Percentiles rank a stretch among this genome's conserved stretches.
phyloP scores from a whole-genome alignment of 2,888 invertebrate genomes.

The Zygogramma bicolorata region DNA sequence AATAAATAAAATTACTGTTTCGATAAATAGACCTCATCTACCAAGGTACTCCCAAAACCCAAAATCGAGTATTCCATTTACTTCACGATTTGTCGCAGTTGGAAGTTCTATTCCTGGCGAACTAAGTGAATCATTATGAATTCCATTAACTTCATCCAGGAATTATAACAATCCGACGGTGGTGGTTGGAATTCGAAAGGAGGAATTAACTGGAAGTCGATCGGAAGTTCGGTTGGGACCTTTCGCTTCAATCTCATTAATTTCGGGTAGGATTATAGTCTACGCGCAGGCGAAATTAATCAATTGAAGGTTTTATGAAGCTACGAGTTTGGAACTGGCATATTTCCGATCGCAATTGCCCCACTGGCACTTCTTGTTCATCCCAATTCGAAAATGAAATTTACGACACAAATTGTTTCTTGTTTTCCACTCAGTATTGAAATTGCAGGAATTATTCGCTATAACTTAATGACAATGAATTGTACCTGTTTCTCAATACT shows the following conservation, averaged over 20 bases:
- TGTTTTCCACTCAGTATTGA: too few species aligned
- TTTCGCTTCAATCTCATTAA: background rate
- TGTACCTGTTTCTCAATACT: too few species aligned
- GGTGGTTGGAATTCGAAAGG: slow-evolving; percentile 7
- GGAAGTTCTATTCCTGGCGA: background rate
- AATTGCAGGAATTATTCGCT: too few species aligned
- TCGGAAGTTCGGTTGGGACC: background rate
- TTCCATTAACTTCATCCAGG: background rate
- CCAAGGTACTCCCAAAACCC: background rate
- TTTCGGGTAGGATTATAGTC: background rate
- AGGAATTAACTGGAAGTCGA: background rate
- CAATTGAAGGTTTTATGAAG: background rate
- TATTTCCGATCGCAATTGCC: too few species aligned
- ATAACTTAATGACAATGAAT: too few species aligned
- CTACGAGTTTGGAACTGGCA: too few species aligned
- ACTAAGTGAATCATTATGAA: slow-evolving; percentile 7
- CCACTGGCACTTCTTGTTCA: too few species aligned
- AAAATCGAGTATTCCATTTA: background rate
- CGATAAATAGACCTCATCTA: too few species aligned
- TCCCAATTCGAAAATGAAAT: too few species aligned
- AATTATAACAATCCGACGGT: slow-evolving; percentile 4
- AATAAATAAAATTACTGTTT: too few species aligned
- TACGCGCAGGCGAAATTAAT: background rate
- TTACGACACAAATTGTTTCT: too few species aligned
- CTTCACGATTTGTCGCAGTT: background rate